phyloP scores from a whole-genome alignment of 2,797 vertebrate species.

The Zenarchopterus dispar region DNA sequence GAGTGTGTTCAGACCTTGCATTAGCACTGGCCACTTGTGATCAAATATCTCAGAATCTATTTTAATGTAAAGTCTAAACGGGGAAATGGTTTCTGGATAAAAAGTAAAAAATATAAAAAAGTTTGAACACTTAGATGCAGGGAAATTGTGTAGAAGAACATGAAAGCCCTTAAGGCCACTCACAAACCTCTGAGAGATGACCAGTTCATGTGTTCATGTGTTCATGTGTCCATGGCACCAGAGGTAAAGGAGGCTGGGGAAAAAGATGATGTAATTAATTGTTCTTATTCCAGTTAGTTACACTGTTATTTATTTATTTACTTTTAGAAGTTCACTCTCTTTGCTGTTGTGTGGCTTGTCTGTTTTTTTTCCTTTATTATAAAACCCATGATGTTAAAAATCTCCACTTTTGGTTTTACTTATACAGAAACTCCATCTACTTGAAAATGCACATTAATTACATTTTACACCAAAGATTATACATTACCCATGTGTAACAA shows the following conservation, averaged over 20 bases:
- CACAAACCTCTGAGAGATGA: conserved; percentile 71
- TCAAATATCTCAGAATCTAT: too few species aligned
- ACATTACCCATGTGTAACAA: not conserved
- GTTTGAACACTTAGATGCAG: conserved; percentile 42
- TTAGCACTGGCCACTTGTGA: too few species aligned
- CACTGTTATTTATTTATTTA: not conserved
- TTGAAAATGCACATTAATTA: conserved; percentile 39
- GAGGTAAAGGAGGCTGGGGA: conserved; percentile 7
- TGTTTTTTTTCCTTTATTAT: too few species aligned
- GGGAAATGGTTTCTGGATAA: conserved; percentile 47
- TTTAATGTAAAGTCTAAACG: too few species aligned
- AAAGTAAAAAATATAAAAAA: conserved; percentile 5
- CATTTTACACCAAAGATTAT: conserved; percentile 43
- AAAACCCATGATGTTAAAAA: too few species aligned
- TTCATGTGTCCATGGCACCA: conserved; percentile 3
- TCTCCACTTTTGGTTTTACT: too few species aligned
- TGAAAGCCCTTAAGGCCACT: conserved; percentile 68
- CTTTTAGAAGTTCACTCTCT: conserved; percentile 40
- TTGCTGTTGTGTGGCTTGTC: too few species aligned
- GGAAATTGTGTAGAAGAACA: conserved; percentile 57
- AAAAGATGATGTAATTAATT: conserved; percentile 18
- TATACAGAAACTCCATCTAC: conserved; percentile 26
- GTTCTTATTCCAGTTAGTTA: conserved; percentile 7
- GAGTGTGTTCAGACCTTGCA: too few species aligned
- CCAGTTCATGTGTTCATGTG: conserved; percentile 39